Evolutionary conservation across 2,888 invertebrate species (phyloP).

Genomic region (Nomada ferruginata): DNA sequence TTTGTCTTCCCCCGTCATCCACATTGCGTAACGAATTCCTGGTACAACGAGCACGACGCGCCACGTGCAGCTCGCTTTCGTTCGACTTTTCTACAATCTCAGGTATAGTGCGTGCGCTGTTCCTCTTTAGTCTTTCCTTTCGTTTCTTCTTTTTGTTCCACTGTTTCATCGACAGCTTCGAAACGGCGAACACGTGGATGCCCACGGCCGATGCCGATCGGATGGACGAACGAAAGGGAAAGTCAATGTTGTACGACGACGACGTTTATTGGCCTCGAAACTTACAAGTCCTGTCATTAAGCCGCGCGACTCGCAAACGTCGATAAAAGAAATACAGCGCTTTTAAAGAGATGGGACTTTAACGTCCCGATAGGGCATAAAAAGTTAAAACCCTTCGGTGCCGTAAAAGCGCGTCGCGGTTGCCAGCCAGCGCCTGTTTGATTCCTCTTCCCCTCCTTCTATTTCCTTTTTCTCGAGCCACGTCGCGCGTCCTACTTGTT

Average conservation of each 20-base stretch:
- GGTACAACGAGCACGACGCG: not conserved
- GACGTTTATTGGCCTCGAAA: slow-evolving; percentile 59
- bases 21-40: slow-evolving; percentile 9
- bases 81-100: not conserved
- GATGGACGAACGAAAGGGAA: slow-evolving; percentile 45
- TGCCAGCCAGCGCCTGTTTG: slow-evolving; percentile 48
- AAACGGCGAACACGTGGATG: slow-evolving; percentile 8
- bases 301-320: slow-evolving; percentile 64
- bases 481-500: slow-evolving; percentile 50
- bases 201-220: not conserved
- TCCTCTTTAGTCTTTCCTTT: not conserved
- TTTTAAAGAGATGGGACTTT: slow-evolving; percentile 70
- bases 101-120: not conserved
- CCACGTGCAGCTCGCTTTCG: slow-evolving; percentile 15
- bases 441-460: slow-evolving; percentile 17
- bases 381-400: slow-evolving; percentile 64
- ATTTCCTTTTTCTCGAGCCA: slow-evolving; percentile 19
- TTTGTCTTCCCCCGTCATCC: not conserved
- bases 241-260: slow-evolving; percentile 50
- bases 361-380: slow-evolving; percentile 67
- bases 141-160: too few species aligned
- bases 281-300: slow-evolving; percentile 66
- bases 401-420: slow-evolving; percentile 68
- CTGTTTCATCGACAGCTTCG: not conserved
- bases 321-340: slow-evolving; percentile 69